A percentile compares a stretch with the other conserved stretches of the same genome.
phyloP scores from a whole-genome alignment of 1,140 invertebrate species.

The Ctenoplectra terminalis region DNA sequence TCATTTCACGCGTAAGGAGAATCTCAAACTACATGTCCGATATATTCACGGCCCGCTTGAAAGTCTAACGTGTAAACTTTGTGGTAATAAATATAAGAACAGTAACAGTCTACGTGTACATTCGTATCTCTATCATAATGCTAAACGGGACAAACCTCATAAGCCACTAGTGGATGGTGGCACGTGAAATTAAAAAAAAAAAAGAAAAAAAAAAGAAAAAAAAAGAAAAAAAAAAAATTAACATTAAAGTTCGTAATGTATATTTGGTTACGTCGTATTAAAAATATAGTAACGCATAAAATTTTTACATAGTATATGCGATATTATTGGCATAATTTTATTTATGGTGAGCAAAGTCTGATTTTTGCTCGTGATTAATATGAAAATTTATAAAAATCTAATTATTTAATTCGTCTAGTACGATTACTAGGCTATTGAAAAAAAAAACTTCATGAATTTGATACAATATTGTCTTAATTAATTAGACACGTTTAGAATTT shows the following conservation, averaged over 20 bases:
- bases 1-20: slow-evolving; percentile 81
- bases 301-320: not conserved
- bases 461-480: slow-evolving; percentile 16
- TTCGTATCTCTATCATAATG: slow-evolving; percentile 82
- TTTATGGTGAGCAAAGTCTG: not conserved
- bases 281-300: not conserved
- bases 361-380: not conserved
- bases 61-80: slow-evolving; percentile 81
- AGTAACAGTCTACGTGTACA: slow-evolving; percentile 83
- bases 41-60: slow-evolving; percentile 82
- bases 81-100: slow-evolving; percentile 82
- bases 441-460: not conserved
- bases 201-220: slow-evolving; percentile 27
- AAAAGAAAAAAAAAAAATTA: not conserved
- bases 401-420: slow-evolving; percentile 13
- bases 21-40: slow-evolving; percentile 81
- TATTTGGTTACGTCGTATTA: slow-evolving; percentile 7
- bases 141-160: slow-evolving; percentile 78
- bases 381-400: not conserved
- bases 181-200: slow-evolving; percentile 58
- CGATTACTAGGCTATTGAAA: not conserved
- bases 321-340: slow-evolving; percentile 27
- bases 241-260: not conserved
- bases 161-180: slow-evolving; percentile 68
- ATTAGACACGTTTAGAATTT: not conserved